These are phyloP conservation scores for Crypturellus tataupa DNA, from an alignment of 2,797 vertebrate species.

Conservation along the genomic window DNA sequence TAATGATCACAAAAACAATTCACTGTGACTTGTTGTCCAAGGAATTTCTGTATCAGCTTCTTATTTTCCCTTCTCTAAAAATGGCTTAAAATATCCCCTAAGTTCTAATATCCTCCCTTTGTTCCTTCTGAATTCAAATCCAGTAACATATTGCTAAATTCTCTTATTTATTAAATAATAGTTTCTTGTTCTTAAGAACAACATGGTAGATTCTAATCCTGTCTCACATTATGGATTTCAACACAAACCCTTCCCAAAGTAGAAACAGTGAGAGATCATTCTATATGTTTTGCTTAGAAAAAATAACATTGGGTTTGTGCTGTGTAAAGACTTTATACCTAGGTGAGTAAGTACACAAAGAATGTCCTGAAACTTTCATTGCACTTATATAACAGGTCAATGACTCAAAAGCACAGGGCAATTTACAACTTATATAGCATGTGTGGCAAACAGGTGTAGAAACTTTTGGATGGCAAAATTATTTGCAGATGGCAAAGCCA, in stretches of 20 bases:
- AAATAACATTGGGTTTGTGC: neutral
- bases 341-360: neutral
- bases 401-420: neutral
- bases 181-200: neutral
- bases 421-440: neutral
- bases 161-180: neutral
- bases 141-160: neutral
- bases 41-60: neutral
- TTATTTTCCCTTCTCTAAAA: neutral
- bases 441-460: neutral
- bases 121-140: neutral
- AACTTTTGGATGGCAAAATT: neutral
- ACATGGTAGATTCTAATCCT: neutral
- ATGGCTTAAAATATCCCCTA: neutral
- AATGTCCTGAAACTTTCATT: conserved; percentile 3
- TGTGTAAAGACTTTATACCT: neutral
- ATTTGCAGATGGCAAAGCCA: neutral
- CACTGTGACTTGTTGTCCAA: neutral
- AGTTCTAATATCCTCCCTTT: neutral
- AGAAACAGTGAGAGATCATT: neutral
- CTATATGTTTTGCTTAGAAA: neutral
- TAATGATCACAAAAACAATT: neutral
- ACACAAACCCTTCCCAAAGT: neutral
- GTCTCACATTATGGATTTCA: neutral
- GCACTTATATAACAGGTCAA: neutral